Evolutionary conservation across 2,888 invertebrate species (phyloP), one percentile per base, ranked within the genome.

Genomic region (Rotaria macrura): DNA sequence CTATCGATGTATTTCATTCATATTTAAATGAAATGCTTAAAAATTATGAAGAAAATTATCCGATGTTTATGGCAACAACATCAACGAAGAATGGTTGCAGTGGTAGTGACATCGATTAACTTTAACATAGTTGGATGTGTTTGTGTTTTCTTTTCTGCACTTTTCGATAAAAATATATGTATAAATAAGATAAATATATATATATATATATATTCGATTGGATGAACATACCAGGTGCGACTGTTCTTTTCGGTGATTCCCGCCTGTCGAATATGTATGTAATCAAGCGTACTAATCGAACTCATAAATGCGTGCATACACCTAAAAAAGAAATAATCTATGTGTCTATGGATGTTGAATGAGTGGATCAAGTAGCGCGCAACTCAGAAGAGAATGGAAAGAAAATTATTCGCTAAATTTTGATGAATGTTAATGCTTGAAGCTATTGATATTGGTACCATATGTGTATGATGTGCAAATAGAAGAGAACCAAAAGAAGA

Each of bases 21-120:
- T 96, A 96, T 93, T 93, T 98, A 89, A 95, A 95, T 92, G 98
- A 98, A 92, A 96, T 96, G 88, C 93, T 98, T 89, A 97, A 97
- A 92, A 95, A 96, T 92, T 93, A 97, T 92, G 97, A 98, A 92
- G 97, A 97, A 92, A 94, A 95, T 91, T 96, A 95, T 91, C 79
- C 79, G 4, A 65, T 65, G 65, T 65, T 65, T 7, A 65, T 65
- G 12, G 79, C 79, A 43, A 43, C 79, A 43, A 79, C 79, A 43
- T 43, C 79, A n/a, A 4, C 79, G 20, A 65, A 65, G 20, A 65
- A 65, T 34, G 65, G 65, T 17, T 65, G 65, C 29, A 65, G 65
- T 29, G 65, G 65, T 17, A 65, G 65, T 34, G 65, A 65, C 65
- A 65, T 65, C 7, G 65, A 65, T 34, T 65, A 65, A 34, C 65